phyloP scores from a whole-genome alignment of 1,140 invertebrate species.

The Cydia pomonella region DNA sequence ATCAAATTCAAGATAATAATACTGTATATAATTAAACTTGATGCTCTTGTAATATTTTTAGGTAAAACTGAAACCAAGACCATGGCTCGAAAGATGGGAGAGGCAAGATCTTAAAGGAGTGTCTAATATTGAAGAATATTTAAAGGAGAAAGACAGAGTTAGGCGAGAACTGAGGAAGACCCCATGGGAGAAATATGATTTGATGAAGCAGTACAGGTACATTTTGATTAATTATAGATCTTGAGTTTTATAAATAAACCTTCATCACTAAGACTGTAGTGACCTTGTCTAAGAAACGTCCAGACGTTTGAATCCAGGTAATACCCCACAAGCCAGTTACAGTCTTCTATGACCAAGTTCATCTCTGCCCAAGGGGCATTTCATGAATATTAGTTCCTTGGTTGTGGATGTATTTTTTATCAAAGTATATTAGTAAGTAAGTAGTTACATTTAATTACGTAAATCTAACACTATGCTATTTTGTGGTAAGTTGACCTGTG shows the following conservation, averaged over 20 bases:
- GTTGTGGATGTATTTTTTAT: too few relatives aligned
- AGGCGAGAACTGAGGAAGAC: constrained; percentile 82
- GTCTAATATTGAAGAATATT: constrained; percentile 82
- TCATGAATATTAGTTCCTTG: too few relatives aligned
- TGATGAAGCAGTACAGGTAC: constrained; percentile 96
- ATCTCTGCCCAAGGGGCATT: too few relatives aligned
- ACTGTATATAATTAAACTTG: background rate
- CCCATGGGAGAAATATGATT: constrained; percentile 95
- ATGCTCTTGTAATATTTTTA: constrained; percentile 55
- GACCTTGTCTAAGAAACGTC: background rate
- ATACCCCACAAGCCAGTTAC: too few relatives aligned
- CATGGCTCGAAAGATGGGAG: constrained; percentile 94
- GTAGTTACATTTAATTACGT: too few relatives aligned
- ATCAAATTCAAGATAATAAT: too few relatives aligned
- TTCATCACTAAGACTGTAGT: background rate
- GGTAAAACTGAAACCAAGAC: constrained; percentile 91
- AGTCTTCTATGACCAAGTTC: too few relatives aligned
- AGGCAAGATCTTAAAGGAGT: constrained; percentile 89
- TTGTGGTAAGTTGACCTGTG: too few relatives aligned
- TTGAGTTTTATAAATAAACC: background rate
- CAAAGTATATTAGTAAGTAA: too few relatives aligned
- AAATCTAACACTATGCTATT: too few relatives aligned
- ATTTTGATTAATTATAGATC: constrained; percentile 34
- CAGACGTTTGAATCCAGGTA: background rate
- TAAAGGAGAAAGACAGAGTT: constrained; percentile 83